phyloP scores from a whole-genome alignment of 2,797 vertebrate genomes.

The Urocyon cinereoargenteus region DNA sequence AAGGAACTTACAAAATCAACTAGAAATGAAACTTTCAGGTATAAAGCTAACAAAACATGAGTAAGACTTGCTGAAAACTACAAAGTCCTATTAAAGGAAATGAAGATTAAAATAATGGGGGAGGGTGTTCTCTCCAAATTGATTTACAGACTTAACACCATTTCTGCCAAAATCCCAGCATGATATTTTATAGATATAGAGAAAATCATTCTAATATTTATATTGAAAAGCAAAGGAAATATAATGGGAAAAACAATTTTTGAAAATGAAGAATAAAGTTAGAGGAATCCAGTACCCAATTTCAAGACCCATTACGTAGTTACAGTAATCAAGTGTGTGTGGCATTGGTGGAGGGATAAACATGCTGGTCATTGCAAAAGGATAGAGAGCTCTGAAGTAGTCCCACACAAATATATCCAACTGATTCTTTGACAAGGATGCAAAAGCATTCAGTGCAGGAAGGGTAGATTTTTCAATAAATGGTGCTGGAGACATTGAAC shows the following conservation, averaged over 20 bases:
- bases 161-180: not conserved
- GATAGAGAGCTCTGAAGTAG: not conserved
- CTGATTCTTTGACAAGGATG: not conserved
- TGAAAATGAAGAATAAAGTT: not conserved
- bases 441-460: not conserved
- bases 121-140: not conserved
- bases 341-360: not conserved
- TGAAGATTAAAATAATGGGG: not conserved
- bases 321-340: not conserved
- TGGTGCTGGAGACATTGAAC: not conserved
- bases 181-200: not conserved
- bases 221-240: not conserved
- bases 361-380: not conserved
- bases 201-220: not conserved
- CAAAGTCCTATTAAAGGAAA: not conserved
- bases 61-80: not conserved
- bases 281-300: not conserved
- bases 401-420: not conserved
- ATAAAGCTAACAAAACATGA: not conserved
- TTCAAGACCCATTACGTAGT: not conserved
- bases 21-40: not conserved
- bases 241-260: not conserved
- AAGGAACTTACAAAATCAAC: not conserved
- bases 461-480: not conserved
- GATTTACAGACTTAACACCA: not conserved